Evolutionary conservation across 2,797 vertebrate species (phyloP).

Genomic region (Intellagama lesueurii): DNA sequence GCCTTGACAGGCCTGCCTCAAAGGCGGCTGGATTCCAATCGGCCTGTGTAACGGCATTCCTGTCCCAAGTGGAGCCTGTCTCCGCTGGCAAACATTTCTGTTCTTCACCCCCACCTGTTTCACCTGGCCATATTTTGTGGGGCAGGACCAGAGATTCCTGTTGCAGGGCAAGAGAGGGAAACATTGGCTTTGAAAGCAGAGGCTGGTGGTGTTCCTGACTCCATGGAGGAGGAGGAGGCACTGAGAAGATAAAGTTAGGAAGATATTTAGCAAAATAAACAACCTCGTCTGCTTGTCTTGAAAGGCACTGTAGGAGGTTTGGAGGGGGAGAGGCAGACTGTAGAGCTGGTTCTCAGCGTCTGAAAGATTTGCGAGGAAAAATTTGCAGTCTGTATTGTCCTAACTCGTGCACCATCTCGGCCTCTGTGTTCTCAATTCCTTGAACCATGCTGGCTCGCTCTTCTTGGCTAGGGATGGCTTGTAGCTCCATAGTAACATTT

Average conservation of each 20-base stretch:
- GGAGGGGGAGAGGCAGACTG: too few relatives aligned
- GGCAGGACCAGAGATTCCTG: too few relatives aligned
- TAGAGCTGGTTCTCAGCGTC: neutral
- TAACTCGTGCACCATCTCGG: too few relatives aligned
- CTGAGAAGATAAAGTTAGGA: neutral
- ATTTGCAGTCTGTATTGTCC: neutral
- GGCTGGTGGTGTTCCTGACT: neutral
- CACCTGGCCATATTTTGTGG: neutral
- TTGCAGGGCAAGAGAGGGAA: neutral
- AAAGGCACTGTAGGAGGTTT: neutral
- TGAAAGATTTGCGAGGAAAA: neutral
- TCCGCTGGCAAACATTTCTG: neutral
- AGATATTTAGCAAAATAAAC: too few relatives aligned
- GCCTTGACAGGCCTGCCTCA: too few relatives aligned
- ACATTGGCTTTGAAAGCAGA: neutral
- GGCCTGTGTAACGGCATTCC: neutral
- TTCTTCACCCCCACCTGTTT: neutral
- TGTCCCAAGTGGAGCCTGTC: neutral
- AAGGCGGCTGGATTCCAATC: slow-evolving; percentile 8
- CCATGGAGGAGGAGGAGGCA: neutral
- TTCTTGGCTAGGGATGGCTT: neutral
- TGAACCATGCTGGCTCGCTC: neutral
- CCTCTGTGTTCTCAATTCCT: neutral
- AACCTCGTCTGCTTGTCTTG: neutral
- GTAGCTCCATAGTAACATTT: neutral